Evolutionary conservation across 2,797 vertebrate species (phyloP), one percentile per base, ranked within the genome.

Genomic region (Alosa sapidissima): DNA sequence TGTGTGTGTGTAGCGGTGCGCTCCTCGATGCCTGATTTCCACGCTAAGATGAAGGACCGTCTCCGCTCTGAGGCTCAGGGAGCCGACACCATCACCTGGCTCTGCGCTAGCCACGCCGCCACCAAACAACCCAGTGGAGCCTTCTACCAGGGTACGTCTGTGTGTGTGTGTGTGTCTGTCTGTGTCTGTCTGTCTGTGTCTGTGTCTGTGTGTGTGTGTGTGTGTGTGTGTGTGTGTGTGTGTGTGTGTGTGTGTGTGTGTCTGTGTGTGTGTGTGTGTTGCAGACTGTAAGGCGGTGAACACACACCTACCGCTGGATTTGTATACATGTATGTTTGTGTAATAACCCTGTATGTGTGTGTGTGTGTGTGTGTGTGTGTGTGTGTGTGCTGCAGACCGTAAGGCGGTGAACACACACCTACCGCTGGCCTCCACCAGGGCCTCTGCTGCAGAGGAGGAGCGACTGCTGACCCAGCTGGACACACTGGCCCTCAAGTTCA

Each of bases 71-170:
- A 94, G 83, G 92, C 89, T 24, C 96, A 97, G 93, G 96, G 96
- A 0, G 96, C 95, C 0, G 97, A 97, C 90, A 96, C 96, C 0
- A 86, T 89, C 1, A 91, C 96, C 14, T 97, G 97, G 96, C 88
- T 97, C 49, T 94, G 95, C 0, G 65, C 93, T 0, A 93, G 96
- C 2, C 14, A 92, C 0, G 91, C 93, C 0, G 94, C 94, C 51
- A 0, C 58, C 0, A 91, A 92, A 83, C 92, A 95, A 24, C 92
- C 92, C 0, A 97, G 96, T 0, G 95, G 96, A 45, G 92, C 91
- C 81, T 97, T 97, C 93, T 97, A 96, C 91, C 97, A 97, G 90
- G 96, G 96, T 96, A 19, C 16, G 33, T 75, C 13, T n/a, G 72
- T 45, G 36, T 21, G 72, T 78, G 36, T 45, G 68, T 45, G 68